These are phyloP conservation scores for Amniataba percoides DNA, from an alignment of 2,797 vertebrate species.

Conservation along the genomic window DNA sequence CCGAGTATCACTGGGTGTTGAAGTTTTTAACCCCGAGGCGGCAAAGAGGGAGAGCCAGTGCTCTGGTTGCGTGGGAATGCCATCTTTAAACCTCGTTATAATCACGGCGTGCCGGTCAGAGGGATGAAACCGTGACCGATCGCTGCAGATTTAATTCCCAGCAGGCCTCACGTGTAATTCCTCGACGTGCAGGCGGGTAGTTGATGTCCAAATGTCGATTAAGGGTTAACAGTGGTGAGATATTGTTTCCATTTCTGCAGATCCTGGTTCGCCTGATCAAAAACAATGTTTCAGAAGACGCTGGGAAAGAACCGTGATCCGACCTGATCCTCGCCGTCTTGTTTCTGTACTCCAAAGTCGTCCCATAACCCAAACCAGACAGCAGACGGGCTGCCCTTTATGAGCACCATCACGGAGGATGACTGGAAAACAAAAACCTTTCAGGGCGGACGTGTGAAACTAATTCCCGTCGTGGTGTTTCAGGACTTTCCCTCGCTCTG, in stretches of 20 bases:
- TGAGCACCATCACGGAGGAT: conserved; percentile 33
- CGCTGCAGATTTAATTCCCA: conserved; percentile 26
- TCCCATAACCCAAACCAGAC: conserved; percentile 74
- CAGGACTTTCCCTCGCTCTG: conserved; percentile 46
- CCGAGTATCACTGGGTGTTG: conserved; percentile 49
- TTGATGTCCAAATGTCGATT: neutral
- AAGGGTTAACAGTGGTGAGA: conserved; percentile 42
- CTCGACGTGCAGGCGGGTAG: neutral
- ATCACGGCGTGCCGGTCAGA: conserved; percentile 22
- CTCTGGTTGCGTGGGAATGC: conserved; percentile 49
- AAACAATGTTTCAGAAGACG: conserved; percentile 59
- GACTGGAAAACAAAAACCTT: conserved; percentile 54
- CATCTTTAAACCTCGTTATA: conserved; percentile 72
- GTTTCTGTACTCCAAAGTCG: conserved; percentile 62
- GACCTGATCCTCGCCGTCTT: conserved; percentile 60
- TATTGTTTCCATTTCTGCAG: conserved; percentile 58
- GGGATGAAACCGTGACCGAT: conserved; percentile 15
- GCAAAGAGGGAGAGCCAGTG: conserved; percentile 21
- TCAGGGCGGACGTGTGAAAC: conserved; percentile 51
- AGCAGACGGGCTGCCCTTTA: conserved; percentile 58
- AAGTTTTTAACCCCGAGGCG: conserved; percentile 55
- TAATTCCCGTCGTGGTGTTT: conserved; percentile 21
- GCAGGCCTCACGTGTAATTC: neutral
- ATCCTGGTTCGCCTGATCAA: conserved; percentile 50
- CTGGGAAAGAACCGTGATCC: conserved; percentile 65